Evolutionary conservation across 2,113 vertebrate species (phyloP).

Genomic region (Hippolais icterina): DNA sequence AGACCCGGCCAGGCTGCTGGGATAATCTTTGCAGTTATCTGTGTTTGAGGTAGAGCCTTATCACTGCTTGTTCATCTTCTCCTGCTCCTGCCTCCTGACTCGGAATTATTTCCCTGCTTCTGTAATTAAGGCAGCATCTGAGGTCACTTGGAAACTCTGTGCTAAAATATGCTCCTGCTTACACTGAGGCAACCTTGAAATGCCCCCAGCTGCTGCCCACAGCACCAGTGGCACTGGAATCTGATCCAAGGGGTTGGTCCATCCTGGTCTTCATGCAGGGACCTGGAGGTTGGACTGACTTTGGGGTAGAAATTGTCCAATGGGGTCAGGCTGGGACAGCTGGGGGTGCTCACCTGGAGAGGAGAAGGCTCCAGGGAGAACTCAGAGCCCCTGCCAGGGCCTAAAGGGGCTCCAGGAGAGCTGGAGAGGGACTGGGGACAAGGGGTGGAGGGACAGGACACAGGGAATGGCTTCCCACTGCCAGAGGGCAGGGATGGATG

Average conservation of each 20-base stretch:
- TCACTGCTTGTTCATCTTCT: slow-evolving; percentile 32
- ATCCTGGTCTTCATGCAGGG: background rate
- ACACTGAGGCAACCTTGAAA: background rate
- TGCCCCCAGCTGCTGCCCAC: background rate
- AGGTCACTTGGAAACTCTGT: slow-evolving; percentile 26
- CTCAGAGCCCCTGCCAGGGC: background rate
- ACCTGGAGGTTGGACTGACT: rapidly evolving
- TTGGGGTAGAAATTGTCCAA: background rate
- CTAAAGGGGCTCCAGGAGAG: background rate
- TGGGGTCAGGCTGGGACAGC: background rate
- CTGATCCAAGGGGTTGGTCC: background rate
- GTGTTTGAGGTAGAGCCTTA: slow-evolving; percentile 54
- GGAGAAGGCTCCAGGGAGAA: background rate
- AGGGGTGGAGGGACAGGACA: background rate
- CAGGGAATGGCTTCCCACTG: background rate
- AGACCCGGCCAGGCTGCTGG: slow-evolving; percentile 1
- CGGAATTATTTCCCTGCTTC: background rate
- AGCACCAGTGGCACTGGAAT: rapidly evolving
- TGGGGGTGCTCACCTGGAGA: background rate
- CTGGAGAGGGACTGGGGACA: background rate
- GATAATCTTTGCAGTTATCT: slow-evolving; percentile 61
- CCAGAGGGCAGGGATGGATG: background rate
- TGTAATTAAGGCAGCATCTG: slow-evolving; percentile 13
- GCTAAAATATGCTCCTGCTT: background rate
- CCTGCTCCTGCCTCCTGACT: background rate